Evolutionary conservation across 1,140 invertebrate species (phyloP), one percentile per base, ranked within the genome.

Genomic region (Melipona quadrifasciata): DNA sequence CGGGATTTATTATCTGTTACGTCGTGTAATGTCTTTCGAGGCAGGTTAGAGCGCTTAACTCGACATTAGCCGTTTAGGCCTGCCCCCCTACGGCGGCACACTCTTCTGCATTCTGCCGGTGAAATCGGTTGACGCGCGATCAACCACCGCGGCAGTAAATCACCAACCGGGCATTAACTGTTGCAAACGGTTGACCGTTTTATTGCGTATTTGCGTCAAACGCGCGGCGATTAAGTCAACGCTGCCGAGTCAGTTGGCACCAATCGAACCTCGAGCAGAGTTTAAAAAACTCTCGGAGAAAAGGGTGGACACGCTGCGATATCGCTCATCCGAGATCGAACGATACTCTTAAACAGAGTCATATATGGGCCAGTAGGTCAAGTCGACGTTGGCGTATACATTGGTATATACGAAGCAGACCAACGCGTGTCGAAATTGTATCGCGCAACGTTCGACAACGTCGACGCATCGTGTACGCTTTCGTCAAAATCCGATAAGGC

Each of bases 1-100:
- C 34, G 68, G 76, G 87, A 90, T 90, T 92, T 92, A 91, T 89
- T 89, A 88, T 92, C 88, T 87, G 83, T 88, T 86, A 87, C 84
- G 81, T 80, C 68, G 71, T 80, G 81, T 71, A 89, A 80, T 74
- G 61, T 86, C 84, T 89, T 91, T 92, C 90, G 90, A 89, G 85
- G 86, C 80, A 90, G 90, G 89, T 92, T 88, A 87, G 86, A 87
- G 87, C 57, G 82, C 82, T 85, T 82, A 90, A 89, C 87, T 85
- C 87, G 72, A 80, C 86, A 91, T 91, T 91, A 90, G 85, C 61
- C 71, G 61, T 68, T 58, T 51, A 79, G 72, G 11, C 72, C 31
- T 80, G 58, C 80, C 51, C 85, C 79, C 79, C 64, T 57, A 71
- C 57, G 64, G 61, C 80, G 78, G 47, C 72, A 19, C 39, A 19